A percentile compares a stretch with the other conserved stretches of the same genome.
Conservation (phyloP, 2,888 invertebrate genomes). For the Lasioglossum zephyrum region DNA sequence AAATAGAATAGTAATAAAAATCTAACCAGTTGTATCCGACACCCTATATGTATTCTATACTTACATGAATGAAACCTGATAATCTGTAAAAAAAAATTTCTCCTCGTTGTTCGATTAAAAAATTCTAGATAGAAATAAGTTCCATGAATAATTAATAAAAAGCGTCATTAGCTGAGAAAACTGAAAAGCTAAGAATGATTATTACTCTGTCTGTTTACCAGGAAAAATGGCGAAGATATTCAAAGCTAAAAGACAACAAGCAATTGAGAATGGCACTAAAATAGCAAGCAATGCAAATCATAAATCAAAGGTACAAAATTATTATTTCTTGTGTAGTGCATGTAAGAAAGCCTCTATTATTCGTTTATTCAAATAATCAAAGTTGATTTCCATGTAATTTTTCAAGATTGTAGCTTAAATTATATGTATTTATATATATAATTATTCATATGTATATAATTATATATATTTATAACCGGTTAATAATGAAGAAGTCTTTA, state of each 20-base stretch:
- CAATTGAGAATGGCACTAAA: constrained; percentile 75
- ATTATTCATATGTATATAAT: no score
- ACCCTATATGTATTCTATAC: background rate
- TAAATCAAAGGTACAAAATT: constrained; percentile 75
- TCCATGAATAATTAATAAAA: background rate
- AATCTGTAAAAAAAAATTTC: background rate
- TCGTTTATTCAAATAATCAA: background rate
- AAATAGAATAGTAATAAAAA: background rate
- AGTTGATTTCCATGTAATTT: background rate
- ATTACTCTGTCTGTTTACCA: constrained; percentile 33
- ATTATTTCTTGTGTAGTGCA: background rate
- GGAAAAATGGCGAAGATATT: constrained; percentile 78
- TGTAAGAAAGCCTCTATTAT: background rate
- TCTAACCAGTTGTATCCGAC: background rate
- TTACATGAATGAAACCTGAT: no score
- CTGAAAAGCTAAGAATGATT: background rate
- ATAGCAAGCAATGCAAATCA: constrained; percentile 52
- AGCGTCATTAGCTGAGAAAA: background rate
- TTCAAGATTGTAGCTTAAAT: background rate
- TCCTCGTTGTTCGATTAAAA: background rate
- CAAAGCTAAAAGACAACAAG: constrained; percentile 70
- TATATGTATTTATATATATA: no score
- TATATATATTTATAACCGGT: no score
- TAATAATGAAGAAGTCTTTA: no score
- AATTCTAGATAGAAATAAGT: background rate